Evolutionary conservation across 1,140 invertebrate genomes (phyloP), one percentile per base, ranked within the genome.

Genomic region (Hypothenemus hampei): DNA sequence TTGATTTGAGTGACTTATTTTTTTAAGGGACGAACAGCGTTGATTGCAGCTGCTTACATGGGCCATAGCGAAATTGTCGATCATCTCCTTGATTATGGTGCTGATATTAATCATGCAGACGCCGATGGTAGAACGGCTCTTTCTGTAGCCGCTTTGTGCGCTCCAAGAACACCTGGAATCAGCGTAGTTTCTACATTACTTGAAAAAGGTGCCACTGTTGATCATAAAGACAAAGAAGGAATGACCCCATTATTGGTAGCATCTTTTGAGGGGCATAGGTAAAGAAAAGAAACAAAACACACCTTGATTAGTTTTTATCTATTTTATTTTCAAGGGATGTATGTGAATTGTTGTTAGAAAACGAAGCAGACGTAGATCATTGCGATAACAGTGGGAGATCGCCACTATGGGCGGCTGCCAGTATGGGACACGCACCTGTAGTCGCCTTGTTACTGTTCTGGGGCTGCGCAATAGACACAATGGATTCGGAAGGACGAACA

Each of bases 221-320:
- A 92, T 71, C 87, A 91, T 55, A 83, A 90, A 58, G 93, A 96
- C 68, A 86, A 91, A 53, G 93, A 97, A 66, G 88, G 89, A 0
- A 93, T 94, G 78, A 95, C 93, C 3, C 91, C 93, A 2, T 72
- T 98, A 7, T 75, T 97, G 35, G 92, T 97, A 1, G 93, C 93
- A 6, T 90, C 93, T 0, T 96, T 97, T 65, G 93, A 97, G 73
- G 93, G 93, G 2, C 89, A 94, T 66, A 82, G 81, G 82, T 84
- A 65, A 41, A 20, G 33, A 43, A 21, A 40, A n/a, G n/a, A n/a
- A n/a, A n/a, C n/a, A n/a, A n/a, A n/a, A n/a, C n/a, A n/a, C n/a
- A n/a, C n/a, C n/a, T 36, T 48, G 6, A 4, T 23, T 22, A 16
- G 3, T 0, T 43, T 20, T 20, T 8, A n/a, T 7, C 20, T 43